phyloP scores from a whole-genome alignment of 2,888 invertebrate genomes.

The Lepidonotus clava region DNA sequence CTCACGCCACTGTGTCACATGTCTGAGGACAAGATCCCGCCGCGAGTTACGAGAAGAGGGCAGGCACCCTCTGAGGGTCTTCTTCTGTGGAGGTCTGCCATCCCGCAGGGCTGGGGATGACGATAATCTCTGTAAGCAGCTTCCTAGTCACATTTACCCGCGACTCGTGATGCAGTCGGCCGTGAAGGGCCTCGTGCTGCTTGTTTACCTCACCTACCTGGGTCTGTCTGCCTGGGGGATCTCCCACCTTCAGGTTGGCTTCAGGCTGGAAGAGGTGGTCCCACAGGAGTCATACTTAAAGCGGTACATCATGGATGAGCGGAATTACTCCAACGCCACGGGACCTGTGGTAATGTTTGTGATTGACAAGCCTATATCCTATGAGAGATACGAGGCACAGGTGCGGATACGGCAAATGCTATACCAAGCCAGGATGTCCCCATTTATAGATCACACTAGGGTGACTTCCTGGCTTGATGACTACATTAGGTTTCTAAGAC shows the following conservation, averaged over 20 bases:
- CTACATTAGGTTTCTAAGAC: slow-evolving; percentile 46
- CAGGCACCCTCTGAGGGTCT: background rate
- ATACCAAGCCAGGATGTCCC: slow-evolving; percentile 48
- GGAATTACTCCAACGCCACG: slow-evolving; percentile 59
- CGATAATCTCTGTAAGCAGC: slow-evolving; percentile 59
- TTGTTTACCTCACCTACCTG: slow-evolving; percentile 62
- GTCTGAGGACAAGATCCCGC: slow-evolving; percentile 60
- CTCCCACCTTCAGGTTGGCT: slow-evolving; percentile 63
- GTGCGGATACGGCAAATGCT: slow-evolving; percentile 54
- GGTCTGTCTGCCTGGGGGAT: slow-evolving; percentile 63
- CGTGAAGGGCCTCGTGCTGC: slow-evolving; percentile 57
- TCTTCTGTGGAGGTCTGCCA: slow-evolving; percentile 59
- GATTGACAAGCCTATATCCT: slow-evolving; percentile 60
- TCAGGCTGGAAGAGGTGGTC: slow-evolving; percentile 62
- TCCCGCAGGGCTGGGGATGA: slow-evolving; percentile 59
- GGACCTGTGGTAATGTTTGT: slow-evolving; percentile 64
- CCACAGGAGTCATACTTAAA: slow-evolving; percentile 63
- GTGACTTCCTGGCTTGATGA: slow-evolving; percentile 61
- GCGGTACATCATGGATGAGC: slow-evolving; percentile 58
- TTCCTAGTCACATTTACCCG: slow-evolving; percentile 50
- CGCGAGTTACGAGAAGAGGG: slow-evolving; percentile 62
- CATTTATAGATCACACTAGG: slow-evolving; percentile 49
- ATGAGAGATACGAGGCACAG: slow-evolving; percentile 56
- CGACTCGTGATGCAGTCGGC: slow-evolving; percentile 60
- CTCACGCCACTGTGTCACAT: slow-evolving; percentile 67